A percentile compares a stretch with the other conserved stretches of the same genome.
Evolutionary conservation across 92 coral and sea anemone genomes (phyloP).

Genomic region (Palythoa heliodiscus): DNA sequence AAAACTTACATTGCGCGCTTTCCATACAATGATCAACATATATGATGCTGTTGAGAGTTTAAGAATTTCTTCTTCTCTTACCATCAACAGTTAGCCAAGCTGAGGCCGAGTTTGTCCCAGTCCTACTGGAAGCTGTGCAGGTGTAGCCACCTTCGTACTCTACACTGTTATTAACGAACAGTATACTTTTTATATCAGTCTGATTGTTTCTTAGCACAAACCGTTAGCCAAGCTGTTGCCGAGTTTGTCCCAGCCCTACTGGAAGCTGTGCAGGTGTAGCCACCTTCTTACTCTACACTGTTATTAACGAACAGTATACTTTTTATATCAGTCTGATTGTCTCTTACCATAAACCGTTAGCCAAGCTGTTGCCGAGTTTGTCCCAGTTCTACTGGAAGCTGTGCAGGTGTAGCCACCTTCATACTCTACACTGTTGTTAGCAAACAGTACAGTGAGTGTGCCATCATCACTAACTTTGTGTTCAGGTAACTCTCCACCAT

Average conservation of each 20-base stretch:
- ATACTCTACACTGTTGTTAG: not conserved
- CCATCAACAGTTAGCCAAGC: slow-evolving; percentile 28
- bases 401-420: slow-evolving; percentile 14
- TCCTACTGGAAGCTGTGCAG: not conserved
- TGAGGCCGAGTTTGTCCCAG: not conserved
- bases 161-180: too few relatives aligned
- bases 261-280: too few relatives aligned
- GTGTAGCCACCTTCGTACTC: too few relatives aligned
- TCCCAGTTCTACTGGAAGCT: slow-evolving; percentile 5
- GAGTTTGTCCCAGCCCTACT: slow-evolving; percentile 9
- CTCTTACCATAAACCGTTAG: slow-evolving; percentile 11
- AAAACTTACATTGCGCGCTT: too few relatives aligned
- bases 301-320: too few relatives aligned
- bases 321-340: not conserved
- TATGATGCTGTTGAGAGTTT: too few relatives aligned
- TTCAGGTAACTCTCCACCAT: not conserved
- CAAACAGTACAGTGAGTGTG: not conserved
- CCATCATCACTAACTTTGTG: not conserved
- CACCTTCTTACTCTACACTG: too few relatives aligned
- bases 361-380: slow-evolving; percentile 18
- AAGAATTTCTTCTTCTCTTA: not conserved
- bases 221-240: slow-evolving; percentile 17
- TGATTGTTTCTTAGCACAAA: not conserved
- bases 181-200: too few relatives aligned
- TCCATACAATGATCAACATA: too few relatives aligned